A percentile compares a stretch with the other conserved stretches of the same genome.
These are phyloP conservation scores for Nothocercus nigrocapillus DNA, from an alignment of 2,113 vertebrate genomes.

Conservation along the genomic window DNA sequence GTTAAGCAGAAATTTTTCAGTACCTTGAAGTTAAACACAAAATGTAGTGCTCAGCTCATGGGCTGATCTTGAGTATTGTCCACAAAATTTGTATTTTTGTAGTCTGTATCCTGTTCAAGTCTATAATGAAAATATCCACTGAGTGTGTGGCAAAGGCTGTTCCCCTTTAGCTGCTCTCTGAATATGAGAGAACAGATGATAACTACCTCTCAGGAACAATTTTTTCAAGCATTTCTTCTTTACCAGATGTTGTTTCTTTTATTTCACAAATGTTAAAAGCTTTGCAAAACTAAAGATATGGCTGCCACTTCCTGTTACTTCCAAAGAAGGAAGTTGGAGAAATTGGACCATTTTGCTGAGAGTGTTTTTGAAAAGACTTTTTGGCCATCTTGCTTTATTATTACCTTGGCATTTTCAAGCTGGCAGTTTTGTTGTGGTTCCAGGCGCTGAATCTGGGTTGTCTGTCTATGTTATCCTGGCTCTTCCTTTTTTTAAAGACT, in stretches of 20 bases:
- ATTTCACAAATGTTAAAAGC: neutral
- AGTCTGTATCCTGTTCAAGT: conserved; percentile 2
- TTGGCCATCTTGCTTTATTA: neutral
- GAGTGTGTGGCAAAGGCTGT: neutral
- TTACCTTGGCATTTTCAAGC: neutral
- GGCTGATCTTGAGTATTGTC: conserved; percentile 18
- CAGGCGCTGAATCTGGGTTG: neutral
- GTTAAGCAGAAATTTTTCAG: neutral
- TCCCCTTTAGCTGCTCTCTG: neutral
- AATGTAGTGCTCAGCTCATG: neutral
- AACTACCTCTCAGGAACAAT: neutral
- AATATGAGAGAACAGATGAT: neutral
- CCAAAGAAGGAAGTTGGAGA: neutral
- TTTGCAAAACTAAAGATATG: neutral
- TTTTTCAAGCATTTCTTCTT: neutral
- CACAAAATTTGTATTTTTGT: neutral
- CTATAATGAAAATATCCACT: neutral
- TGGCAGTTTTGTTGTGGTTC: neutral
- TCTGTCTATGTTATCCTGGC: neutral
- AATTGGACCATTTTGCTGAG: neutral
- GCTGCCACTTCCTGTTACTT: neutral
- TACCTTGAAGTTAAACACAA: neutral
- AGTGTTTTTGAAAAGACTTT: neutral
- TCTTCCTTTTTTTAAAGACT: neutral
- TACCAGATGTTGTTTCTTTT: neutral